Base-by-base conservation (phyloP, 2,797 vertebrate species). In the Rhynchonycteris naso region DNA sequence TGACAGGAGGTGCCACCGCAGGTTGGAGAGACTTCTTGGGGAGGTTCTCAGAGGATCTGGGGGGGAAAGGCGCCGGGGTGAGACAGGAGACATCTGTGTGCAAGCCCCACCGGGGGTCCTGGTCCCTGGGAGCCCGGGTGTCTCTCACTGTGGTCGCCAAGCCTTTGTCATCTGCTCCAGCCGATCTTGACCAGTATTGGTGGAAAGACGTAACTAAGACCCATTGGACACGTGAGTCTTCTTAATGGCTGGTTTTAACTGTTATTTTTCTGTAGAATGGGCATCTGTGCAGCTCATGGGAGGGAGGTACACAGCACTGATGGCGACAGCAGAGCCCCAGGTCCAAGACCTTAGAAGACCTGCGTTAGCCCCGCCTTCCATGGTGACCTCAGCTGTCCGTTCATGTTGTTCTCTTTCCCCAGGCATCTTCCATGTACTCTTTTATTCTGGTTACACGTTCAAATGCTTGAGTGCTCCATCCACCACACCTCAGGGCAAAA, bases 1-100 rank as follows among this genome's bases (percentile, higher is more conserved):
- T 98, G 98, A 98, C 98, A 98, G 97, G 97, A 98, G 97, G 98
- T 98, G 98, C 97, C 94, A 96, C 95, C 79, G 96, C 95, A 95
- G 97, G 98, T 95, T 97, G 97, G 97, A 94, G 95, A 75, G 13
- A 78, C 95, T 98, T 97, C 96, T 95, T 24, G 71, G 97, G 94
- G 96, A 97, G 97, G 97, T 94, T 95, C 95, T 76, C 54, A 22
- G 92, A 93, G 96, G 92, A 83, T 93, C 61, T 79, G 61, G 76
- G 95, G 84, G 89, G 30, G 72, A 72, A 58, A 4, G 85, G 86
- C 47, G 43, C 43, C 43, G 4, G 43, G 43, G 43, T 43, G 43
- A 43, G 43, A 43, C 43, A 43, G 43, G 43, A 43, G 43, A 7
- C 43, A 43, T 43, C 43, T 7, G 43, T 43, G 43, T 92, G 91